phyloP scores from a whole-genome alignment of 2,888 invertebrate species.

The Neria commutata region DNA sequence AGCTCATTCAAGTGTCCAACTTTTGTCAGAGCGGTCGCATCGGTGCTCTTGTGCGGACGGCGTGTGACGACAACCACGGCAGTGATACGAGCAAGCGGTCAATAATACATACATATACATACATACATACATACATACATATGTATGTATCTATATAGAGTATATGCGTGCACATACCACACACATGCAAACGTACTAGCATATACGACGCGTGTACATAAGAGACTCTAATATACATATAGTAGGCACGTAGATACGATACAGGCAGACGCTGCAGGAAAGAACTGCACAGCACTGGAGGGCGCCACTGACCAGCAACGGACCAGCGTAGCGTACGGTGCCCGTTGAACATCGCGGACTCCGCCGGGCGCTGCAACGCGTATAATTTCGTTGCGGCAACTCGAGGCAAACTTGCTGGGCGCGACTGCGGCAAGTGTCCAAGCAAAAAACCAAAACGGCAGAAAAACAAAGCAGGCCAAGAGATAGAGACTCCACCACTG shows the following conservation, averaged over 20 bases:
- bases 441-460: slow-evolving; percentile 8
- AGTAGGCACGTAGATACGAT: too few species aligned
- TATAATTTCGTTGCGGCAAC: too few species aligned
- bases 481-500: not conserved
- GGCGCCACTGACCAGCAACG: too few species aligned
- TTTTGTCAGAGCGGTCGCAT: slow-evolving; percentile 58
- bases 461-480: not conserved
- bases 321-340: too few species aligned
- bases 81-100: slow-evolving; percentile 32
- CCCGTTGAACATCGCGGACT: too few species aligned
- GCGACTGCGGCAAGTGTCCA: not conserved
- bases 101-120: slow-evolving; percentile 35
- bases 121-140: slow-evolving; percentile 7
- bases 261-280: too few species aligned
- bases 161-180: too few species aligned
- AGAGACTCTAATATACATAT: slow-evolving; percentile 5
- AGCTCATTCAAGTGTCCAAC: slow-evolving; percentile 60
- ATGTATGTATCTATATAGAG: slow-evolving; percentile 9
- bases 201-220: not conserved
- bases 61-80: slow-evolving; percentile 2
- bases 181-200: too few species aligned
- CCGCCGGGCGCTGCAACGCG: too few species aligned
- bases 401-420: too few species aligned
- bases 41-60: slow-evolving; percentile 4
- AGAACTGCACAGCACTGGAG: too few species aligned